These are phyloP conservation scores for Alviniconcha marisindica DNA, from an alignment of 1,140 invertebrate genomes.

Conservation along the genomic window DNA sequence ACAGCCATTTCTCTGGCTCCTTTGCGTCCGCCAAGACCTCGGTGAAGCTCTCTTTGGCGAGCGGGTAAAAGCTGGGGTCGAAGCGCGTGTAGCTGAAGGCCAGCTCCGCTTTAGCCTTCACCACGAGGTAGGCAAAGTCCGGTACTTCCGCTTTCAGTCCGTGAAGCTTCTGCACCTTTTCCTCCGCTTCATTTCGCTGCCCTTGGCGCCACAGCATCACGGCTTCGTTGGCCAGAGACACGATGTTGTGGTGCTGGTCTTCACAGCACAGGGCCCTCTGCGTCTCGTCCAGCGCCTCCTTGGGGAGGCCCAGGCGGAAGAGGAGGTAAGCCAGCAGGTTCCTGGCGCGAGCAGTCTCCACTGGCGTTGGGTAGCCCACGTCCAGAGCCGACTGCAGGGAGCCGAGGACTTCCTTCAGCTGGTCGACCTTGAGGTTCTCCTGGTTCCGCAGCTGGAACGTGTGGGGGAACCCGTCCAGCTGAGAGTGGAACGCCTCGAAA, in stretches of 20 bases:
- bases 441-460: background rate
- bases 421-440: background rate
- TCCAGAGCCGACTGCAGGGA: background rate
- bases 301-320: background rate
- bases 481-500: background rate
- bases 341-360: conserved; percentile 19
- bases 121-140: background rate
- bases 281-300: background rate
- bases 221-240: conserved; percentile 28
- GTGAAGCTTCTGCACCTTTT: background rate
- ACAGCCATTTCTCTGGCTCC: conserved; percentile 7
- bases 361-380: background rate
- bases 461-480: conserved; percentile 16
- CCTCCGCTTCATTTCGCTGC: background rate
- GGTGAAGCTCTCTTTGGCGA: background rate
- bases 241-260: background rate
- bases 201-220: background rate
- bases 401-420: background rate
- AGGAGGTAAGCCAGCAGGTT: conserved; percentile 16
- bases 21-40: background rate
- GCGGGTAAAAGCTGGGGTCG: background rate
- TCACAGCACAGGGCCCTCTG: background rate
- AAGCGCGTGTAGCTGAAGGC: conserved; percentile 23
- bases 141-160: background rate
- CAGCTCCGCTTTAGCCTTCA: conserved; percentile 21